A percentile compares a stretch with the other conserved stretches of the same genome.
These are phyloP conservation scores for Thaumatotibia leucotreta DNA, from an alignment of 1,140 invertebrate genomes.

Conservation along the genomic window DNA sequence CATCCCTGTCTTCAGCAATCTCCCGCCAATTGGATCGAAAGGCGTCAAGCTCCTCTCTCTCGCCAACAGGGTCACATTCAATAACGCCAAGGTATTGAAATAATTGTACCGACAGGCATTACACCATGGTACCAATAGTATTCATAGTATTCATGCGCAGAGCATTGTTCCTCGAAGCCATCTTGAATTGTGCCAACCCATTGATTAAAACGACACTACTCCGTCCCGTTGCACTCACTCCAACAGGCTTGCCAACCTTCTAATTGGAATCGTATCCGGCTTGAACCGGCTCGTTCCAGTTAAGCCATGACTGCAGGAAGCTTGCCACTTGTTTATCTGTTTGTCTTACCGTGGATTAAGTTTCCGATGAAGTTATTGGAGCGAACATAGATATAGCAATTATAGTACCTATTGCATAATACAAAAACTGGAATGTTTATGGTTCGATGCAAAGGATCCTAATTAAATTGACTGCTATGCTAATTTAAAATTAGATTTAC, in stretches of 20 bases:
- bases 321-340: neutral
- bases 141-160: too few species aligned
- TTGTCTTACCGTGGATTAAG: constrained; percentile 81
- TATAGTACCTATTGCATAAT: neutral
- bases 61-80: too few species aligned
- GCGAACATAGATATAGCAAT: neutral
- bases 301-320: neutral
- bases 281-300: neutral
- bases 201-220: neutral
- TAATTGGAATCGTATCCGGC: neutral
- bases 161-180: neutral
- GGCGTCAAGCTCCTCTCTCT: too few species aligned
- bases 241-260: neutral
- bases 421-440: neutral
- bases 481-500: too few species aligned
- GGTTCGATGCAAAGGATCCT: neutral
- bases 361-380: neutral
- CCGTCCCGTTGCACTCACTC: neutral
- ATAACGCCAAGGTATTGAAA: too few species aligned
- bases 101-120: too few species aligned
- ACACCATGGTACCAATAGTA: too few species aligned
- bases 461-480: too few species aligned
- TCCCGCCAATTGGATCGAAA: too few species aligned
- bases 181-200: neutral
- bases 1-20: too few species aligned